phyloP scores from a whole-genome alignment of 2,797 vertebrate genomes.

The Gephyroberyx darwinii region DNA sequence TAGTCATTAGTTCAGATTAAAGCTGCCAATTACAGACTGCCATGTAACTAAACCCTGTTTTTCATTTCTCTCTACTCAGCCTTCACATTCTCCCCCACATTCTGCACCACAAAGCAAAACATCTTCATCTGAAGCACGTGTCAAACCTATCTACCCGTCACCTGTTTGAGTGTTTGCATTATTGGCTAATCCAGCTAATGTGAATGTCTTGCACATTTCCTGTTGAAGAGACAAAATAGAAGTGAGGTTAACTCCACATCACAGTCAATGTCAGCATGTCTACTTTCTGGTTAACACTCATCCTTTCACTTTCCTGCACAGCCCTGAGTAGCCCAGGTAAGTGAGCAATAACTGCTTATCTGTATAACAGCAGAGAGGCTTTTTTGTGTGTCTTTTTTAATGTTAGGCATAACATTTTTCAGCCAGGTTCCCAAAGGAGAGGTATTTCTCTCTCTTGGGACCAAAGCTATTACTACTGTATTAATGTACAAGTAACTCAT shows the following conservation, averaged over 20 bases:
- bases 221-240: neutral
- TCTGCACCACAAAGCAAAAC: too few relatives aligned
- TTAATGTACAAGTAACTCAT: too few relatives aligned
- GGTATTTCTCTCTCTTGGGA: too few relatives aligned
- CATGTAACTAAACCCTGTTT: neutral
- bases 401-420: neutral
- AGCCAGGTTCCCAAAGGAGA: too few relatives aligned
- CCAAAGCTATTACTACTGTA: too few relatives aligned
- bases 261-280: conserved; percentile 43
- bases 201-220: neutral
- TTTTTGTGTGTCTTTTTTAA: neutral
- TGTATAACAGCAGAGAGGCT: neutral
- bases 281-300: conserved; percentile 21
- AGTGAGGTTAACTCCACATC: neutral
- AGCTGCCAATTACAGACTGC: too few relatives aligned
- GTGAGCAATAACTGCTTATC: neutral
- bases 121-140: too few relatives aligned
- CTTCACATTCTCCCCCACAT: neutral
- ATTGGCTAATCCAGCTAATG: too few relatives aligned
- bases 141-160: too few relatives aligned
- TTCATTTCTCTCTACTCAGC: neutral
- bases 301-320: conserved; percentile 39
- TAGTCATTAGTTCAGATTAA: too few relatives aligned
- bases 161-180: too few relatives aligned
- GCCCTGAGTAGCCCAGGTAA: conserved; percentile 45